Percentiles rank a stretch among this genome's conserved stretches.
phyloP scores from a whole-genome alignment of 2,888 invertebrate species.

The Cataglyphis rosenhaueri region DNA sequence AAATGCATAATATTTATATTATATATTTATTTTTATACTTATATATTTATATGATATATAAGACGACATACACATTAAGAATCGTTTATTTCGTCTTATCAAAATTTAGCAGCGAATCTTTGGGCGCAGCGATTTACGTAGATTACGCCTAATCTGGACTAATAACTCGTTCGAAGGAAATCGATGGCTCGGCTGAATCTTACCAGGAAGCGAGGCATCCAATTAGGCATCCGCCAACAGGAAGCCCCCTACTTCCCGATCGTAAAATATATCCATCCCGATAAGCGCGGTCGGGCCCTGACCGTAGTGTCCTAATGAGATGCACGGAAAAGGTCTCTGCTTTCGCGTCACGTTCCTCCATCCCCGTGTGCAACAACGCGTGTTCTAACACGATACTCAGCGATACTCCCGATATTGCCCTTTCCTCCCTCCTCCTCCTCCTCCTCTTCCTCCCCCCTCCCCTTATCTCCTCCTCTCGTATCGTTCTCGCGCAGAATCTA shows the following conservation, averaged over 20 bases:
- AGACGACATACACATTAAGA: neutral
- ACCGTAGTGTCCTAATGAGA: constrained; percentile 76
- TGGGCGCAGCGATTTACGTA: neutral
- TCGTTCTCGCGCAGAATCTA: constrained; percentile 37
- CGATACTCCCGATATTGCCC: constrained; percentile 57
- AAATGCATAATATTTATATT: too few relatives aligned
- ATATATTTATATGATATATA: neutral
- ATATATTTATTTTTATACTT: too few relatives aligned
- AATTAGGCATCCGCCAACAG: constrained; percentile 74
- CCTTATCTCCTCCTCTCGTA: neutral
- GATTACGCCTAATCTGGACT: neutral
- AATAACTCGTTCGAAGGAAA: constrained; percentile 38
- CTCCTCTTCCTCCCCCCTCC: neutral
- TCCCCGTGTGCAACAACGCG: constrained; percentile 66
- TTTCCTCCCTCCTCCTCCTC: neutral
- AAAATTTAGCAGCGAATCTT: neutral
- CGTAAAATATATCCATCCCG: constrained; percentile 76
- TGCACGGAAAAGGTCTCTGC: constrained; percentile 76
- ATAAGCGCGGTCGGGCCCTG: constrained; percentile 72
- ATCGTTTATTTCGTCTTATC: neutral
- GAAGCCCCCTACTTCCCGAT: constrained; percentile 75
- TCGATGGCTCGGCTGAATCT: constrained; percentile 60
- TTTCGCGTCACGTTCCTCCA: constrained; percentile 78
- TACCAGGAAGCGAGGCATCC: constrained; percentile 74
- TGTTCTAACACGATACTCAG: constrained; percentile 47